These are phyloP conservation scores for Rhynchophorus ferrugineus DNA, from an alignment of 1,140 invertebrate genomes.

Conservation along the genomic window DNA sequence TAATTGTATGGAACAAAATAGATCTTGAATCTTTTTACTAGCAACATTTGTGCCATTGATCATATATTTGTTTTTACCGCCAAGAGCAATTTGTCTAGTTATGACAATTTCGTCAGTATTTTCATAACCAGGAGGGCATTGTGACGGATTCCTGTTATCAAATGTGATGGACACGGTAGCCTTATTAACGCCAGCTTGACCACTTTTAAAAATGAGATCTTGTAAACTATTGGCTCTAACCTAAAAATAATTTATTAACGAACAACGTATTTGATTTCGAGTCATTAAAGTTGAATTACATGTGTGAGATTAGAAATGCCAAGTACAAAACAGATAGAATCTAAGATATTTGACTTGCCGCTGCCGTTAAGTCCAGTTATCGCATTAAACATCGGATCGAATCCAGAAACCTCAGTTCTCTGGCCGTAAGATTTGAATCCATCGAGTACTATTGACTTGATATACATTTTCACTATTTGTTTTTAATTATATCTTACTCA, in stretches of 20 bases:
- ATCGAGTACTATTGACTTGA: conserved; percentile 91
- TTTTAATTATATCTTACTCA: too few species aligned
- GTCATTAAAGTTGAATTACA: conserved; percentile 50
- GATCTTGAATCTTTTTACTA: conserved; percentile 84
- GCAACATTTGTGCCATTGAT: conserved; percentile 89
- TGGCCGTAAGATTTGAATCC: conserved; percentile 98
- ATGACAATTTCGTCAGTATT: conserved; percentile 88
- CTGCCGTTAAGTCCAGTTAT: conserved; percentile 98
- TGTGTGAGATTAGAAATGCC: conserved; percentile 91
- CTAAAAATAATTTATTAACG: conserved; percentile 44
- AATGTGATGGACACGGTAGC: conserved; percentile 95
- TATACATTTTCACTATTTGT: conserved; percentile 80
- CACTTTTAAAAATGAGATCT: conserved; percentile 96
- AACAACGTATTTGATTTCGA: background rate
- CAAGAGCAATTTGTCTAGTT: conserved; percentile 76
- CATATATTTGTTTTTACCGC: conserved; percentile 87
- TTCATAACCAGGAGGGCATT: conserved; percentile 90
- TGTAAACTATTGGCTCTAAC: conserved; percentile 83
- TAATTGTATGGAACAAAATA: conserved; percentile 93
- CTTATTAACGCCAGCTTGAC: conserved; percentile 92
- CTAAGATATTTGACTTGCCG: conserved; percentile 98
- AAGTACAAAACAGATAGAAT: conserved; percentile 96
- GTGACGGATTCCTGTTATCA: conserved; percentile 79
- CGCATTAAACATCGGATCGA: conserved; percentile 94
- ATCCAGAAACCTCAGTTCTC: conserved; percentile 85